Percentiles rank a stretch among this genome's conserved stretches.
phyloP scores from a whole-genome alignment of 2,113 vertebrate species.

The Bambusicola thoracicus region DNA sequence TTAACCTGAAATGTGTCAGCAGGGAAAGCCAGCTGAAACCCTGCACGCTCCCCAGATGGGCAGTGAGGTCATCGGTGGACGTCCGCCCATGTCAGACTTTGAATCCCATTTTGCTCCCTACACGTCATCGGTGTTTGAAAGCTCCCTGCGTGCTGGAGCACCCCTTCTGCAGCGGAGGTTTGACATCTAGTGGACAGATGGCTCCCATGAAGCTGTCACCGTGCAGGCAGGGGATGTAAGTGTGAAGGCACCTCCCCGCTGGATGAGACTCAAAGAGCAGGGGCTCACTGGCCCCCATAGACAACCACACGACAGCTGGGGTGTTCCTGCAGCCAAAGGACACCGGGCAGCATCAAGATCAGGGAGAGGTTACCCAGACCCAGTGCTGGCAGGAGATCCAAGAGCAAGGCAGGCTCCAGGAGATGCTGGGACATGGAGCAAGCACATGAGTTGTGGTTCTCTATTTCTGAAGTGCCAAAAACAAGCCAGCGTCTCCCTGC shows the following conservation, averaged over 20 bases:
- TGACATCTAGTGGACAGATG: not conserved
- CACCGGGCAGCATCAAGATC: not conserved
- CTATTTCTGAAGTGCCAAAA: not conserved
- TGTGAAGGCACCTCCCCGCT: not conserved
- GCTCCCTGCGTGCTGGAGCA: not conserved
- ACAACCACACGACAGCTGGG: accelerated
- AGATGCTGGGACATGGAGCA: not conserved
- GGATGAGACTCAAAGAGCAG: not conserved
- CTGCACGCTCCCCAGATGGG: not conserved
- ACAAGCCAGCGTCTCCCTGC: not conserved
- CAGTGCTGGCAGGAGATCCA: not conserved
- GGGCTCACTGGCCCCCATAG: too few species aligned
- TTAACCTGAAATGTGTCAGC: not conserved
- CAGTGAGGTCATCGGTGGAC: not conserved
- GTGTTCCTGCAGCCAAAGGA: not conserved
- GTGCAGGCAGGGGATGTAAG: not conserved
- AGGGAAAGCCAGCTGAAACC: not conserved
- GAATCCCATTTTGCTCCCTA: not conserved
- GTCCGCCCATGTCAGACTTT: not conserved
- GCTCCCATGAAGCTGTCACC: not conserved
- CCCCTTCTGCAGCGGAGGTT: not conserved
- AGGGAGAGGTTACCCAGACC: not conserved
- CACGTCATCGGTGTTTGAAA: not conserved
- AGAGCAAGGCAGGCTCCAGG: not conserved
- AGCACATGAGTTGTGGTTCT: not conserved